Conservation (phyloP, 2,888 invertebrate genomes). For the Nemotelus nigrinus region DNA sequence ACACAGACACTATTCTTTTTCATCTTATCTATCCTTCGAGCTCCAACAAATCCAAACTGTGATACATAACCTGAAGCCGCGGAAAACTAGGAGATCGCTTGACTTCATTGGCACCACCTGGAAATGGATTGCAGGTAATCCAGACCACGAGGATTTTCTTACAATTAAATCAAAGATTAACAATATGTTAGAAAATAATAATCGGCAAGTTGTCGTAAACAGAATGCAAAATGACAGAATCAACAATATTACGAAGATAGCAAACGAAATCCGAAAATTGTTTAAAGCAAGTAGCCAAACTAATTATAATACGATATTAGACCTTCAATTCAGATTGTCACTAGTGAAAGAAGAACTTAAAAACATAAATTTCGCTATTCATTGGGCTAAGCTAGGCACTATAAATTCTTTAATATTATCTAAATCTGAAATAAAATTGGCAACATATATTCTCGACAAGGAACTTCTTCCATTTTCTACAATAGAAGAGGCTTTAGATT, state of each 20-base stretch:
- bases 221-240: neutral
- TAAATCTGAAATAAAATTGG: slow-evolving; percentile 40
- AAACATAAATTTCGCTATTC: slow-evolving; percentile 31
- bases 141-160: too few species aligned
- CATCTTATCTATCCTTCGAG: too few species aligned
- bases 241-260: neutral
- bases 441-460: slow-evolving; percentile 32
- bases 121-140: too few species aligned
- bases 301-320: neutral
- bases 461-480: slow-evolving; percentile 33
- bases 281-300: neutral
- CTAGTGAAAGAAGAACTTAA: slow-evolving; percentile 19
- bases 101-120: too few species aligned
- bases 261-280: slow-evolving; percentile 1
- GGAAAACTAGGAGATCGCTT: too few species aligned
- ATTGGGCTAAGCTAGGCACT: slow-evolving; percentile 43
- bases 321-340: slow-evolving; percentile 14
- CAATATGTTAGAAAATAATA: too few species aligned
- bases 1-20: too few species aligned
- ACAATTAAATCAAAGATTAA: too few species aligned
- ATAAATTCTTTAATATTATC: slow-evolving; percentile 43
- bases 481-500: slow-evolving; percentile 44
- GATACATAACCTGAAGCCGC: too few species aligned
- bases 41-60: too few species aligned
- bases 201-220: too few species aligned